Evolutionary conservation across 2,888 invertebrate species (phyloP), one percentile per base, ranked within the genome.

Genomic region (Philaethria dido): DNA sequence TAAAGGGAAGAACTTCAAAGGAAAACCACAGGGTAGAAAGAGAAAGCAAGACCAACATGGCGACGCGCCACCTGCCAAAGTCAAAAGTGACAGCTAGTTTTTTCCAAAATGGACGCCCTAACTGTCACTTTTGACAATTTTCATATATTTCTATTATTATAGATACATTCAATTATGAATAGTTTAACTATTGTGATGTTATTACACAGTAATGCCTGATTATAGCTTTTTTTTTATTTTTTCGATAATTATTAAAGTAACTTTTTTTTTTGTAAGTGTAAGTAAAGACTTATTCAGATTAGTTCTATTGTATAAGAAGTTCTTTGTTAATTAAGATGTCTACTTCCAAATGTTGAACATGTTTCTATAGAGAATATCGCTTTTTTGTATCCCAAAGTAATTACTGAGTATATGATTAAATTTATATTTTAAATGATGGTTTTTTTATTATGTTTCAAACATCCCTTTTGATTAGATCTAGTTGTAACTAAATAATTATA

Each of bases 21-120:
- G 87, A 0, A 86, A 82, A 62, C 83, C 79, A 3, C 83, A 79
- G 3, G 83, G 82, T 0, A 82, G 83, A 64, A 90, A 89, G 72
- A 77, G 89, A 61, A 86, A 76, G 66, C 82, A 83, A 16, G 87
- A 83, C 0, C 71, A 83, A 0, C 73, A 80, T 8, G 83, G 83
- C 3, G 86, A 83, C 2, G 88, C 77, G 0, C 85, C 87, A 0
- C 76, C 83, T 0, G 69, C 77, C 11, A 92, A 89, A 82, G 76
- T 85, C 1, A 84, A 78, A 66, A 76, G 79, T 3, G 83, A 80
- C 78, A 76, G 74, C 72, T 54, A 54, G 25, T 42, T 63, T 45
- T 25, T 66, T 25, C 47, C 44, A 39, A 22, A 36, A 50, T 14
- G 29, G 60, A 13, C 47, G 20, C 18, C n/a, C n/a, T n/a, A n/a